Evolutionary conservation across 2,888 invertebrate genomes (phyloP), one percentile per base, ranked within the genome.

Genomic region (Gortyna flavago): DNA sequence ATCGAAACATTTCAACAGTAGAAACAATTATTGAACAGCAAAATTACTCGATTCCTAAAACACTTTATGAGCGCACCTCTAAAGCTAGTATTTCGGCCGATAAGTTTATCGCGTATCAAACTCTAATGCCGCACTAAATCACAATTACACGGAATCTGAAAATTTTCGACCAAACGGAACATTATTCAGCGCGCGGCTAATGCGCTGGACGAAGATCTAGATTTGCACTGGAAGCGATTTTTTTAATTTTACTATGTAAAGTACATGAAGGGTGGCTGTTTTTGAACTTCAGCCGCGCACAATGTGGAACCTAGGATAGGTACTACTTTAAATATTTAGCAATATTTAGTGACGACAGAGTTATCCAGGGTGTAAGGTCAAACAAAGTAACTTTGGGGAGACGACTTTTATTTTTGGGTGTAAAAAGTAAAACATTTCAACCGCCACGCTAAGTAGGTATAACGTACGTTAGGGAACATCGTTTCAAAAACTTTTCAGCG

Each of bases 101-200:
- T 96, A 96, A 94, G 91, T 94, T 94, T 94, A 96, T 96, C 95
- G 93, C 91, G 87, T 92, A 93, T 95, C 95, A 95, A 93, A 95
- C 92, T 91, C 90, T 80, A 84, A 75, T 80, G 90, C 91, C 89
- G 85, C 91, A 92, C 93, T 95, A 95, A 93, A 95, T 95, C 95
- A 96, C 93, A 96, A 96, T 96, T 95, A 96, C 93, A 93, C 89
- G 93, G 90, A 94, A 94, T 93, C 90, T 93, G 92, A 93, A 95
- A 94, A 95, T 95, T 94, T 95, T 93, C 92, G 90, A 89, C 91
- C 86, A 89, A 94, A 93, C 92, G 91, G 94, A 93, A 94, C 94
- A 94, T 94, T 95, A 94, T 94, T 95, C 91, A 90, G 92, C 89
- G 81, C 88, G 87, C 85, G 78, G 89, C 92, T 95, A 94, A 94